phyloP scores from a whole-genome alignment of 2,888 invertebrate species.

The Cephonodes hylas region DNA sequence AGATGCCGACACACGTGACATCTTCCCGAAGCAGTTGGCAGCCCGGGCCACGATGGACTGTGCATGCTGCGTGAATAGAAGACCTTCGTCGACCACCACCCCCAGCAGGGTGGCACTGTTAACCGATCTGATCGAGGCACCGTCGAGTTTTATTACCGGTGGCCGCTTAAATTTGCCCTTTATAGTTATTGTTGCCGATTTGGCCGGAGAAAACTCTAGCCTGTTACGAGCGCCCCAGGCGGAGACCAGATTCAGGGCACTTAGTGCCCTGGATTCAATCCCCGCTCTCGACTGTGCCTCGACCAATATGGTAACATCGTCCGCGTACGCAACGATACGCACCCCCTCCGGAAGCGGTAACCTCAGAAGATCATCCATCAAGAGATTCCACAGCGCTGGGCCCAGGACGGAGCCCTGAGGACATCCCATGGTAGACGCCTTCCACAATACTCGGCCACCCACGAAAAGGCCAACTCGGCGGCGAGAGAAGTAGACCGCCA shows the following conservation, averaged over 20 bases:
- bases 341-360: slow-evolving; percentile 24
- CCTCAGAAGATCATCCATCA: slow-evolving; percentile 29
- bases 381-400: slow-evolving; percentile 28
- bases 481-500: slow-evolving; percentile 29
- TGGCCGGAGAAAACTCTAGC: slow-evolving; percentile 25
- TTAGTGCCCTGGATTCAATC: slow-evolving; percentile 17
- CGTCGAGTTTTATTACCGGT: slow-evolving; percentile 3
- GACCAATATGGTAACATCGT: slow-evolving; percentile 30
- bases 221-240: slow-evolving; percentile 25
- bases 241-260: slow-evolving; percentile 4
- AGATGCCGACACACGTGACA: slow-evolving; percentile 31
- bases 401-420: slow-evolving; percentile 32
- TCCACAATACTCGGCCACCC: slow-evolving; percentile 15
- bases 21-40: slow-evolving; percentile 24
- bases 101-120: slow-evolving; percentile 14
- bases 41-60: slow-evolving; percentile 21
- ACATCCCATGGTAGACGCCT: slow-evolving; percentile 28
- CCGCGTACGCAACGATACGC: slow-evolving; percentile 27
- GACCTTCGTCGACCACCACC: slow-evolving; percentile 22
- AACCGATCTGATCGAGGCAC: slow-evolving; percentile 11
- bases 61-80: slow-evolving; percentile 21
- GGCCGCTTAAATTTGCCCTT: slow-evolving; percentile 16
- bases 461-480: slow-evolving; percentile 22
- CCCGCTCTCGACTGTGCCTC: slow-evolving; percentile 19
- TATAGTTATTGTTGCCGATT: slow-evolving; percentile 23